Conservation (phyloP, 2,888 invertebrate species). For the Charanyca ferruginea region DNA sequence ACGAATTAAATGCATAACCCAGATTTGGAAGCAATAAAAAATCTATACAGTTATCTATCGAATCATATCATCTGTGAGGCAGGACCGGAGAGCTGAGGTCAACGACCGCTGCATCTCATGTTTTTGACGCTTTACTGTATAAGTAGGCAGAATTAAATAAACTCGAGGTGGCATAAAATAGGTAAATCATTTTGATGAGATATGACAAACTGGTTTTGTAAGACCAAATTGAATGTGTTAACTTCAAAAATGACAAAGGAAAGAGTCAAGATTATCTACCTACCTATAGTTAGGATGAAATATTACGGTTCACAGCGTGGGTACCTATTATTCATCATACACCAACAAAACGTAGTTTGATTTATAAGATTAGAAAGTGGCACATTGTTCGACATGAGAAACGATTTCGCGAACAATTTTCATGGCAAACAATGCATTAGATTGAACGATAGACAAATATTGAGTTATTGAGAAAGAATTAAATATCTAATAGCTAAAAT, state of each 20-base stretch:
- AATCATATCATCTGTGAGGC: constrained; percentile 85
- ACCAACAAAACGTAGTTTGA: constrained; percentile 42
- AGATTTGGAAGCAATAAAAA: constrained; percentile 83
- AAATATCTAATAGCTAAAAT: neutral
- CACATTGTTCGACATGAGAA: constrained; percentile 52
- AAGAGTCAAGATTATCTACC: constrained; percentile 15
- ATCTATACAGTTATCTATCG: constrained; percentile 89
- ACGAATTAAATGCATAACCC: constrained; percentile 84
- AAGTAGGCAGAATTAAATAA: constrained; percentile 71
- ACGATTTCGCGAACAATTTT: constrained; percentile 33
- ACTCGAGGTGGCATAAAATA: constrained; percentile 69
- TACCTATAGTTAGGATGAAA: constrained; percentile 18
- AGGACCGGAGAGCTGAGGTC: constrained; percentile 79
- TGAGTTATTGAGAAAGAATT: constrained; percentile 16
- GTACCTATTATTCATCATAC: constrained; percentile 36
- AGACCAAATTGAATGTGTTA: constrained; percentile 32
- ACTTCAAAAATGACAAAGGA: constrained; percentile 29
- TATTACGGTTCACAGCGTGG: constrained; percentile 25
- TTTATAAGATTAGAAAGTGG: constrained; percentile 55
- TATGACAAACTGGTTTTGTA: constrained; percentile 41
- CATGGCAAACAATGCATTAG: constrained; percentile 24
- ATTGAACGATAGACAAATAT: constrained; percentile 21
- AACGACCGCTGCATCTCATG: constrained; percentile 77
- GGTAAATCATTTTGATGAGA: constrained; percentile 43
- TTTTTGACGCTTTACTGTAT: constrained; percentile 74